Evolutionary conservation across 2,797 vertebrate genomes (phyloP), one percentile per base, ranked within the genome.

Genomic region (Loriculus beryllinus): DNA sequence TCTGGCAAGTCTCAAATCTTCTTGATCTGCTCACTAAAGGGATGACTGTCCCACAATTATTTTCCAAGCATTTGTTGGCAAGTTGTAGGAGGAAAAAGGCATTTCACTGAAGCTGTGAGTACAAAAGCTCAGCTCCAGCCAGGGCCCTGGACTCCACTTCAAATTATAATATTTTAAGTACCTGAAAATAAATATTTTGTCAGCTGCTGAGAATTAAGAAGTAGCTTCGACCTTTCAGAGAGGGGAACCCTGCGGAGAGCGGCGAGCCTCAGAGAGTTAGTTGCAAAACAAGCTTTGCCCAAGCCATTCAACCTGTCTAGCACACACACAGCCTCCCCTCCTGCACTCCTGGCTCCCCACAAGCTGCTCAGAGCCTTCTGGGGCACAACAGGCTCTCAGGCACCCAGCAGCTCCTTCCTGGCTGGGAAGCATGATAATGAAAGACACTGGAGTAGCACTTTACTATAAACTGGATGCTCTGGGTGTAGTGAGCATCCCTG

Each of bases 131-230:
- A 77, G 56, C 88, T 93, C 81, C 82, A 92, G 94, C 92, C 88
- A 93, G 89, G 81, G 79, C 62, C 86, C 91, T 86, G 93, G 93
- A 95, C 89, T 96, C 95, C 88, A 96, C 93, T 95, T 96, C 94
- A 91, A 93, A 97, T 95, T 97, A 96, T 94, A 93, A 94, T 96
- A 96, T 97, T 96, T 95, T 96, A 96, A 95, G 92, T 95, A 96
- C 93, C 91, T 95, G 94, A 96, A 96, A 97, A 96, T 95, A 96
- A 96, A 95, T 97, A 96, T 97, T 97, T 96, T 96, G 95, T 93
- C 95, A 97, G 94, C 93, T 96, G 94, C 86, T 78, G 91, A 88
- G 95, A 97, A 96, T 90, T 96, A 93, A 97, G 92, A 96, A 96
- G 95, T 93, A 96, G 94, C 94, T 95, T 96, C 86, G 74, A 96